Conservation (phyloP, 2,888 invertebrate genomes). For the Oscheius onirici region DNA sequence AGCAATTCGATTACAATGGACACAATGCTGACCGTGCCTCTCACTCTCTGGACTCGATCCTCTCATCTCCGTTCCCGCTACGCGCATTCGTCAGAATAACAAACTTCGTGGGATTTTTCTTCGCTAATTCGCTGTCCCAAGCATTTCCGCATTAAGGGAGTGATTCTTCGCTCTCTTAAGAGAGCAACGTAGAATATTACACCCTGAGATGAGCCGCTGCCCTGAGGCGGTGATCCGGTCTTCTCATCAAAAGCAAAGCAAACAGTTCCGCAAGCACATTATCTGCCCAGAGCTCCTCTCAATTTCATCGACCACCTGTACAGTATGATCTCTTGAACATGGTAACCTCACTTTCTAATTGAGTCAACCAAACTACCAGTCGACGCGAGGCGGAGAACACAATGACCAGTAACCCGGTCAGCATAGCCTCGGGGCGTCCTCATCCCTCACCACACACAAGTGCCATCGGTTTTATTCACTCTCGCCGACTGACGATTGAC, state of each 20-base stretch:
- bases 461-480: constrained; percentile 26
- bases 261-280: constrained; percentile 26
- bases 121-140: too few relatives aligned
- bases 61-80: not conserved
- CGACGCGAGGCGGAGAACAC: not conserved
- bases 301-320: not conserved
- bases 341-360: constrained; percentile 1
- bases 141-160: too few relatives aligned
- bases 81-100: constrained; percentile 10
- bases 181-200: not conserved
- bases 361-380: constrained; percentile 26
- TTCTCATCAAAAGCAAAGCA: constrained; percentile 32
- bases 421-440: constrained; percentile 15
- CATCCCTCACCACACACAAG: constrained; percentile 14
- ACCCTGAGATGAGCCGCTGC: constrained; percentile 11
- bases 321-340: not conserved
- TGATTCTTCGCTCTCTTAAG: too few relatives aligned
- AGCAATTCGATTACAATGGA: constrained; percentile 30
- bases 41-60: constrained; percentile 13
- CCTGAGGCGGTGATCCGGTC: constrained; percentile 30
- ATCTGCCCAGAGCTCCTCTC: constrained; percentile 2
- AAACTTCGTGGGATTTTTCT: not conserved
- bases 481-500: constrained; percentile 18
- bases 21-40: constrained; percentile 31
- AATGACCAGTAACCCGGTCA: constrained; percentile 31